A percentile compares a stretch with the other conserved stretches of the same genome.
Conservation (phyloP, 2,113 vertebrate species). For the Zapornia atra region DNA sequence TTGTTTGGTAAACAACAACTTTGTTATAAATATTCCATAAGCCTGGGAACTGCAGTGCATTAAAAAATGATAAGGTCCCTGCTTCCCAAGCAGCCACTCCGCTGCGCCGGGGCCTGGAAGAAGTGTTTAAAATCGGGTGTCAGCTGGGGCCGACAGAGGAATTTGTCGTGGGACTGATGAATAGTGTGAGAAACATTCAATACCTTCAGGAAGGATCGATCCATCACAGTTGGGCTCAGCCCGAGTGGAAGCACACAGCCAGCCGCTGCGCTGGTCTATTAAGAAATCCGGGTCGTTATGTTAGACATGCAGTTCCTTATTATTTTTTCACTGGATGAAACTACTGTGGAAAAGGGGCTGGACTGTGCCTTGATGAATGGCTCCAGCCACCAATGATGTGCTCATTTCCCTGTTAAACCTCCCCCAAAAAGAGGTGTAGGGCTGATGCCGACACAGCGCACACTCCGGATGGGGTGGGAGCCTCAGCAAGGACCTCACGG, state of each 20-base stretch:
- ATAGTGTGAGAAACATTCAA: conserved; percentile 65
- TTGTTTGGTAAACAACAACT: conserved; percentile 69
- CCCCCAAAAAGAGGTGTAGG: background rate
- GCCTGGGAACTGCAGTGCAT: conserved; percentile 66
- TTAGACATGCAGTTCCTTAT: background rate
- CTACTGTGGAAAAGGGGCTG: background rate
- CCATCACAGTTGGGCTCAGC: conserved; percentile 45
- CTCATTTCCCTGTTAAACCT: rapidly evolving
- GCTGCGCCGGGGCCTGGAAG: conserved; percentile 9
- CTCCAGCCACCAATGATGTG: conserved; percentile 13
- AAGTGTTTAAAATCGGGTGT: conserved; percentile 75
- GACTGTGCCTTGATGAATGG: background rate
- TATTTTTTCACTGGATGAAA: background rate
- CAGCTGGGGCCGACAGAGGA: conserved; percentile 76
- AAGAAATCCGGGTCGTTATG: background rate
- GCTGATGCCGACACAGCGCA: no score
- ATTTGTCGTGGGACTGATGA: conserved; percentile 80
- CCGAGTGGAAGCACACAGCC: background rate
- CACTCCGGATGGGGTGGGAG: background rate
- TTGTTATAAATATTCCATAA: conserved; percentile 75
- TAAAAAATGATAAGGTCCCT: conserved; percentile 73
- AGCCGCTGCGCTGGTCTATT: background rate
- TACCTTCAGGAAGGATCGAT: conserved; percentile 48
- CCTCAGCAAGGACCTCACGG: background rate
- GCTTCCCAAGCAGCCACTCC: conserved; percentile 12